Evolutionary conservation across 2,888 invertebrate genomes (phyloP).

Genomic region (Agrochola lychnidis): DNA sequence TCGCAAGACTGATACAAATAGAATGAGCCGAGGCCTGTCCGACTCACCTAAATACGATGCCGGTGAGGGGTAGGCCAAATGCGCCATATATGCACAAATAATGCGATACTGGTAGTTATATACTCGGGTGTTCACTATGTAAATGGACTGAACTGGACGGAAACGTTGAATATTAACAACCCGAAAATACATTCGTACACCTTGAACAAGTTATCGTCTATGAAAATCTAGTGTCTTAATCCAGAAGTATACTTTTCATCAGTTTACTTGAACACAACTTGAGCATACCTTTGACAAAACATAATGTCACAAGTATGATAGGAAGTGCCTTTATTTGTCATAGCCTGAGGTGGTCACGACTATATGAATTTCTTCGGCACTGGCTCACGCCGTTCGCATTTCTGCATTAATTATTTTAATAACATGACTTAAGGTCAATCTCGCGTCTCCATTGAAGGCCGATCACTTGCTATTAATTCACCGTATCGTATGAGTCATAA

Average conservation of each 20-base stretch:
- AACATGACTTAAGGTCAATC: conserved; percentile 66
- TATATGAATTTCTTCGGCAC: conserved; percentile 57
- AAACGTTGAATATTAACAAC: conserved; percentile 22
- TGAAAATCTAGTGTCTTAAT: conserved; percentile 8
- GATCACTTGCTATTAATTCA: conserved; percentile 47
- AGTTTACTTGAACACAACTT: conserved; percentile 18
- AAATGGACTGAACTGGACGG: conserved; percentile 20
- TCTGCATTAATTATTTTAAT: conserved; percentile 65
- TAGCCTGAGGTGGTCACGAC: conserved; percentile 41
- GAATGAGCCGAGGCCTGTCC: conserved; percentile 65
- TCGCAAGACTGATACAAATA: conserved; percentile 74
- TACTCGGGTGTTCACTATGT: conserved; percentile 29
- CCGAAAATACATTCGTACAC: conserved; percentile 2
- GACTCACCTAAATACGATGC: conserved; percentile 63
- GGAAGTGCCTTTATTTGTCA: conserved; percentile 41
- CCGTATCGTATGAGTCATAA: conserved; percentile 52
- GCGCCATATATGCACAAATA: conserved; percentile 38
- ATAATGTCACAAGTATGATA: conserved; percentile 38
- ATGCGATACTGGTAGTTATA: background rate
- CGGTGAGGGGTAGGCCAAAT: conserved; percentile 32
- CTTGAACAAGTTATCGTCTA: background rate
- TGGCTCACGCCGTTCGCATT: conserved; percentile 46
- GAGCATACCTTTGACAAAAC: conserved; percentile 9
- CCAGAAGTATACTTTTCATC: conserved; percentile 4
- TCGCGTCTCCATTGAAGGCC: conserved; percentile 67